phyloP scores from a whole-genome alignment of 2,113 vertebrate species.

The Pituophis catenifer region DNA sequence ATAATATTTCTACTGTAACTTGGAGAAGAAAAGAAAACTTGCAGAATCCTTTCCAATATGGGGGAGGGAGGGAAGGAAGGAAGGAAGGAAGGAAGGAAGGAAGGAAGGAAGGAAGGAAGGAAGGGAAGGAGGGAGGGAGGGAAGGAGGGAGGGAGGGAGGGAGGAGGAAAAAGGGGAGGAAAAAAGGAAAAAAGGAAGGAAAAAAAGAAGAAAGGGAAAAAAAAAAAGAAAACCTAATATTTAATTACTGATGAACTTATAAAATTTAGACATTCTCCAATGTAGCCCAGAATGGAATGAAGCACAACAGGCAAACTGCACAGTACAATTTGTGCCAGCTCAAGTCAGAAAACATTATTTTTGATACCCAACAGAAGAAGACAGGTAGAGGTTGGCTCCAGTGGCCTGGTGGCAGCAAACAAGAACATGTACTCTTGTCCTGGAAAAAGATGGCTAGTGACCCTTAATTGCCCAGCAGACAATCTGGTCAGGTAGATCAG shows the following conservation, averaged over 20 bases:
- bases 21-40: not conserved
- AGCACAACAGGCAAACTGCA: not conserved
- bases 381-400: not conserved
- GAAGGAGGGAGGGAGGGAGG: too few relatives aligned
- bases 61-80: not conserved
- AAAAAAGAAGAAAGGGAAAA: not conserved
- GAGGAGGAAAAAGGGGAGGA: not conserved
- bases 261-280: not conserved
- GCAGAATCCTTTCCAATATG: not conserved
- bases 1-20: not conserved
- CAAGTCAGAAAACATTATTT: not conserved
- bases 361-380: not conserved
- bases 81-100: not conserved
- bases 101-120: not conserved
- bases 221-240: not conserved
- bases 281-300: not conserved
- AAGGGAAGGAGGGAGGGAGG: too few relatives aligned
- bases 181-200: not conserved
- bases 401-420: not conserved
- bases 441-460: not conserved
- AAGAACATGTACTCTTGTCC: not conserved
- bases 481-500: not conserved
- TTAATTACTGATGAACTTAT: not conserved
- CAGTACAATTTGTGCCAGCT: not conserved
- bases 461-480: not conserved